phyloP scores from a whole-genome alignment of 1,140 invertebrate genomes.

The Vollenhovia emeryi region DNA sequence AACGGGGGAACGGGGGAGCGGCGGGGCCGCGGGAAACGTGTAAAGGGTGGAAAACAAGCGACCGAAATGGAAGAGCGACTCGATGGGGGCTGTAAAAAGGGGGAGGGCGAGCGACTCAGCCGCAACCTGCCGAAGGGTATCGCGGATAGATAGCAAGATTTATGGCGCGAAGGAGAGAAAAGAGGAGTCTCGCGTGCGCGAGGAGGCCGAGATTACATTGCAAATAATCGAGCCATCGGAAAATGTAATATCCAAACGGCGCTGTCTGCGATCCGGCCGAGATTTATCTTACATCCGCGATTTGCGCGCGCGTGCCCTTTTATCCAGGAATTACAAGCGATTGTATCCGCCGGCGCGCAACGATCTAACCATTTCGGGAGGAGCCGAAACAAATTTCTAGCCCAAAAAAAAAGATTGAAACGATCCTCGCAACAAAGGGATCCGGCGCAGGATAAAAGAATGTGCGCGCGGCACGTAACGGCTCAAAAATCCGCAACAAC shows the following conservation, averaged over 20 bases:
- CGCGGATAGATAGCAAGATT: constrained; percentile 51
- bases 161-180: constrained; percentile 31
- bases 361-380: not conserved
- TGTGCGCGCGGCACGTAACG: not conserved
- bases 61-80: constrained; percentile 39
- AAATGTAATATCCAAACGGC: constrained; percentile 44
- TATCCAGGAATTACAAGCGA: not conserved
- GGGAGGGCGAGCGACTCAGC: constrained; percentile 23
- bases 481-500: constrained; percentile 49
- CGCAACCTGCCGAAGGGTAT: constrained; percentile 18
- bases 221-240: constrained; percentile 5
- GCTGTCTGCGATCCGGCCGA: not conserved
- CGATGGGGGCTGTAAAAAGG: constrained; percentile 34
- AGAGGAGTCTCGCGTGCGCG: not conserved
- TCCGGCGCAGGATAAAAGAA: constrained; percentile 31
- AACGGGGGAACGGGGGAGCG: not conserved
- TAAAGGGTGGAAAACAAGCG: constrained; percentile 37
- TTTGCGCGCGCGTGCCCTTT: not conserved
- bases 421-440: constrained; percentile 12
- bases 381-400: not conserved
- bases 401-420: constrained; percentile 9
- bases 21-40: not conserved
- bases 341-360: not conserved
- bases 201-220: constrained; percentile 27
- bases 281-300: constrained; percentile 11